A percentile compares a stretch with the other conserved stretches of the same genome.
phyloP scores from a whole-genome alignment of 2,888 invertebrate species.

The Merodon equestris region DNA sequence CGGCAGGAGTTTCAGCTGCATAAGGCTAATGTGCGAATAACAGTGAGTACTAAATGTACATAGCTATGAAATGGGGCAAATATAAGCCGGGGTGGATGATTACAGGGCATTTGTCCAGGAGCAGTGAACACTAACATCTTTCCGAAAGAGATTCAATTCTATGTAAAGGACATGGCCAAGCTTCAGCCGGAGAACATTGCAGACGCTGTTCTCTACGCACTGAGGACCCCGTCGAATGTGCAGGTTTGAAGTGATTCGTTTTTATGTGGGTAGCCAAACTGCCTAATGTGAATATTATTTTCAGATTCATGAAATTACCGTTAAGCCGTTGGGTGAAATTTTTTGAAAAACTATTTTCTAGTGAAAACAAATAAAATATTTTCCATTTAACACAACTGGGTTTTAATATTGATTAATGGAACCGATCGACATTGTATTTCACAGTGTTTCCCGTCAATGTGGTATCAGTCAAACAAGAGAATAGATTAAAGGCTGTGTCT shows the following conservation, averaged over 20 bases:
- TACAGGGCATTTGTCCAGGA: constrained; percentile 76
- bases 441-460: too few species aligned
- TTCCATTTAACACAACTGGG: too few species aligned
- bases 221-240: constrained; percentile 75
- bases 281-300: background rate
- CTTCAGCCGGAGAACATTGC: constrained; percentile 76
- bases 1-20: constrained; percentile 77
- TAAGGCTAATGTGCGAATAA: constrained; percentile 75
- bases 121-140: constrained; percentile 77
- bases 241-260: constrained; percentile 71
- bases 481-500: too few species aligned
- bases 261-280: too few species aligned
- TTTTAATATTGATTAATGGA: too few species aligned
- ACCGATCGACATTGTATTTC: too few species aligned
- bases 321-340: constrained; percentile 77
- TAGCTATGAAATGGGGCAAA: background rate
- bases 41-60: constrained; percentile 69
- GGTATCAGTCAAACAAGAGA: too few species aligned
- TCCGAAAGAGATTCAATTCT: constrained; percentile 76
- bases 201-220: constrained; percentile 76
- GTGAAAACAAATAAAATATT: too few species aligned
- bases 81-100: too few species aligned
- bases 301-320: constrained; percentile 76
- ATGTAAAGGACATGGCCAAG: constrained; percentile 75
- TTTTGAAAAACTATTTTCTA: constrained; percentile 71